These are phyloP conservation scores for Serranus cabrilla DNA, from an alignment of 2,797 vertebrate species.

Conservation along the genomic window DNA sequence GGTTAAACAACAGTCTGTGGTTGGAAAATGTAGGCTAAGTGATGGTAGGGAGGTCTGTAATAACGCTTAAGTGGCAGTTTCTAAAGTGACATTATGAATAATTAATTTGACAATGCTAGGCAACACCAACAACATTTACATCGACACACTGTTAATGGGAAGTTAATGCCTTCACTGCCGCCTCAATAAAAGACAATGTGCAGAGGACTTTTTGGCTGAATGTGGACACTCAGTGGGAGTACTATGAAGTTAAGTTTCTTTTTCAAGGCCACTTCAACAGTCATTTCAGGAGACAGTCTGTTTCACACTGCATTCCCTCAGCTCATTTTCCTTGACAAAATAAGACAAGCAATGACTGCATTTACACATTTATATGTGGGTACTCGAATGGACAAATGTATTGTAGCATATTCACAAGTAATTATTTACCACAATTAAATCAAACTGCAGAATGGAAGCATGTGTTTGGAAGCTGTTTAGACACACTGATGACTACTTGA, in stretches of 20 bases:
- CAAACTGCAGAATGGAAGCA: slow-evolving; percentile 14
- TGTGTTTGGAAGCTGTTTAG: slow-evolving; percentile 4
- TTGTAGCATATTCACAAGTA: slow-evolving; percentile 3
- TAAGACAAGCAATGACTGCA: not conserved
- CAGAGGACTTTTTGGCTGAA: not conserved
- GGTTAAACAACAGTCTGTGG: slow-evolving; percentile 10
- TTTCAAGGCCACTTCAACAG: slow-evolving; percentile 3
- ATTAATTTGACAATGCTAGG: slow-evolving; percentile 18
- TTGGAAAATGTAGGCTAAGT: slow-evolving; percentile 15
- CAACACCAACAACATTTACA: slow-evolving; percentile 20
- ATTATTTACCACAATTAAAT: slow-evolving; percentile 7
- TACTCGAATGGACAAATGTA: not conserved
- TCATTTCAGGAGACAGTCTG: not conserved
- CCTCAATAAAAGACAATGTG: slow-evolving; percentile 1
- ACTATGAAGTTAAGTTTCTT: not conserved
- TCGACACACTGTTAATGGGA: slow-evolving; percentile 1
- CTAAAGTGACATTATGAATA: slow-evolving; percentile 8
- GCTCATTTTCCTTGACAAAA: not conserved
- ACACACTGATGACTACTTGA: slow-evolving; percentile 11
- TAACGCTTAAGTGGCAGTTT: not conserved
- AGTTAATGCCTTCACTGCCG: not conserved
- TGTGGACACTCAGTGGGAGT: not conserved
- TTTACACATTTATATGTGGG: not conserved
- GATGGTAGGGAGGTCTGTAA: not conserved
- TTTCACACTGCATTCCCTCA: not conserved